Evolutionary conservation across 1,140 invertebrate species (phyloP), one percentile per base, ranked within the genome.

Genomic region (Caenorhabditis tropicalis): DNA sequence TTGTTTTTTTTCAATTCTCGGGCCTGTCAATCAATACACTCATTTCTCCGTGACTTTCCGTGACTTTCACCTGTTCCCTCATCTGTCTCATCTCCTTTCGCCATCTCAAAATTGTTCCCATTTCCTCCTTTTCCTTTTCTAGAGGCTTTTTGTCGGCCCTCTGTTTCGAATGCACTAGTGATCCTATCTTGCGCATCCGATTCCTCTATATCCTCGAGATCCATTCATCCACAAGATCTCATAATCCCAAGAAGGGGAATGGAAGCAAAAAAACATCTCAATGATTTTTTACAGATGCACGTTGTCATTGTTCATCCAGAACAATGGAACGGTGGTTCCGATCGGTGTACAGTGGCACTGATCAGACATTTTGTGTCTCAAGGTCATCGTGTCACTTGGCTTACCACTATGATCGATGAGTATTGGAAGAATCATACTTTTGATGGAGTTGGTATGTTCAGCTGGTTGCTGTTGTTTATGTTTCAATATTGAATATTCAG

Each of bases 271-370:
- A 46, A 43, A 43, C 39, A 43, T 43, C 21, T 79, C 33, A 19
- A 33, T 74, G 21, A 56, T 39, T 85, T 84, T 85, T 43, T 48
- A 89, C 85, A 56, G 84, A 91, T 91, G 90, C 90, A 88, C 80
- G 88, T 91, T 83, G 89, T 91, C 84, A 89, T 91, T 80, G 87
- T 91, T 84, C 90, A 91, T 82, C 90, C 90, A 27, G 90, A 91
- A 81, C 90, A 91, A 81, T 90, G 90, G 89, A 90, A 90, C 83
- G 89, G 89, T 31, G 89, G 89, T 10, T 90, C 89, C 36, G 89
- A 91, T 85, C 85, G 89, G 24, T 90, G 89, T 85, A 90, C 89
- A 7, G 84, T 90, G 43, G 88, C 87, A 27, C 81, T 91, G 39
- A 89, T 91, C 29, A 85, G 87, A 60, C 90, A 91, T 53, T 91